These are phyloP conservation scores for Bradypodion pumilum DNA, from an alignment of 2,797 vertebrate species.

Conservation along the genomic window DNA sequence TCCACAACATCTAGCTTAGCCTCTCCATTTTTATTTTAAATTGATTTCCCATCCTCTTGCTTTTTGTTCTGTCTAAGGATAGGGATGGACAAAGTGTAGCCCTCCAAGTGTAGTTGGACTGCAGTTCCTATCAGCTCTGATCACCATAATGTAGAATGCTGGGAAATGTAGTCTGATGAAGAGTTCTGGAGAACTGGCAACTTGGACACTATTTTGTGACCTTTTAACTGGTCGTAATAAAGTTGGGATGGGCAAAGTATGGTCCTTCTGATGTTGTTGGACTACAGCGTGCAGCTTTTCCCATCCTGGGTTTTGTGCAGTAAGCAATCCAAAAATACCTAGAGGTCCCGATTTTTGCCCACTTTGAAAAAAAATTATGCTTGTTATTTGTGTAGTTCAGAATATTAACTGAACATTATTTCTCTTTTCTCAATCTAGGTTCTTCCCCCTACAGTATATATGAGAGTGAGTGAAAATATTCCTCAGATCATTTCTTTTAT, in stretches of 20 bases:
- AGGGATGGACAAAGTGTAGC: neutral
- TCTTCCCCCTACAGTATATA: slow-evolving; percentile 85
- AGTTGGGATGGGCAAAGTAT: no score
- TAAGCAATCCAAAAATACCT: no score
- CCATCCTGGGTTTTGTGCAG: no score
- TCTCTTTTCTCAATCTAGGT: slow-evolving; percentile 78
- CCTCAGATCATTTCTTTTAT: slow-evolving; percentile 90
- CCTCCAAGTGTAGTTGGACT: neutral
- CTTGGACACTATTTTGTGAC: neutral
- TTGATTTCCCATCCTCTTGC: no score
- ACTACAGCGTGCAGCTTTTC: no score
- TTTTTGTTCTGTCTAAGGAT: neutral
- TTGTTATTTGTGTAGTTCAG: neutral
- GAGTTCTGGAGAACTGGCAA: neutral
- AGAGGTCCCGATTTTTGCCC: no score
- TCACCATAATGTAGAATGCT: neutral
- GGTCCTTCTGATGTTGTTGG: no score
- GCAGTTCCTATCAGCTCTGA: neutral
- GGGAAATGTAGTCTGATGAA: neutral
- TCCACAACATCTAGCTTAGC: neutral
- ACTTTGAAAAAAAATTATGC: no score
- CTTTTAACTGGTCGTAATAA: neutral
- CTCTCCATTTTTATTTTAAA: no score
- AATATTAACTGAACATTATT: neutral
- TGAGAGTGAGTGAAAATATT: slow-evolving; percentile 94